Conservation (phyloP, 2,113 vertebrate species). For the Muntiacus muntjak region DNA sequence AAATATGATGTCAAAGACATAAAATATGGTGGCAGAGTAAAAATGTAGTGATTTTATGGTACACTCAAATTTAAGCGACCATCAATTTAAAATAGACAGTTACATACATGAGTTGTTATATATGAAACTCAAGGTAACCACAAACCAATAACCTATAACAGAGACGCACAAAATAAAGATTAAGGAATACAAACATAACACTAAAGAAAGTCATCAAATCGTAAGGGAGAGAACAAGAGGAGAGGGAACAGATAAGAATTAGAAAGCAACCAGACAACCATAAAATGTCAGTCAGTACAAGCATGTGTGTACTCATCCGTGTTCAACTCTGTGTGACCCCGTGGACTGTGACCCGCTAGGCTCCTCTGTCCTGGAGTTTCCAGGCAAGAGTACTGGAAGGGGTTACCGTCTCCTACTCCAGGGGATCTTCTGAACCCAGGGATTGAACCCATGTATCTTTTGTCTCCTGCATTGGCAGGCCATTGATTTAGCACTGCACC, state of each 20-base stretch:
- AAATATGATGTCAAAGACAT: background rate
- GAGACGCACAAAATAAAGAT: background rate
- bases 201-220: background rate
- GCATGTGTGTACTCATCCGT: accelerated
- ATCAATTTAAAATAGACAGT: background rate
- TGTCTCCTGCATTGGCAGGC: background rate
- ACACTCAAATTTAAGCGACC: background rate
- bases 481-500: background rate
- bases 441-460: background rate
- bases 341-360: background rate
- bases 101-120: background rate
- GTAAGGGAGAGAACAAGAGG: background rate
- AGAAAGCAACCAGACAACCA: background rate
- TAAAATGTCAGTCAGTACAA: background rate
- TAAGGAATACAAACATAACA: background rate
- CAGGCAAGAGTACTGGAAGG: background rate
- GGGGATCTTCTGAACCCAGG: background rate
- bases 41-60: background rate
- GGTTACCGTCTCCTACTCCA: background rate
- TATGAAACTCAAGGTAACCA: background rate
- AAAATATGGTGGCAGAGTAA: background rate
- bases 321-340: background rate
- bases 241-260: background rate
- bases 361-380: background rate
- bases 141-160: background rate